These are phyloP conservation scores for Megastigmus dorsalis DNA, from an alignment of 2,888 invertebrate species.

Conservation along the genomic window DNA sequence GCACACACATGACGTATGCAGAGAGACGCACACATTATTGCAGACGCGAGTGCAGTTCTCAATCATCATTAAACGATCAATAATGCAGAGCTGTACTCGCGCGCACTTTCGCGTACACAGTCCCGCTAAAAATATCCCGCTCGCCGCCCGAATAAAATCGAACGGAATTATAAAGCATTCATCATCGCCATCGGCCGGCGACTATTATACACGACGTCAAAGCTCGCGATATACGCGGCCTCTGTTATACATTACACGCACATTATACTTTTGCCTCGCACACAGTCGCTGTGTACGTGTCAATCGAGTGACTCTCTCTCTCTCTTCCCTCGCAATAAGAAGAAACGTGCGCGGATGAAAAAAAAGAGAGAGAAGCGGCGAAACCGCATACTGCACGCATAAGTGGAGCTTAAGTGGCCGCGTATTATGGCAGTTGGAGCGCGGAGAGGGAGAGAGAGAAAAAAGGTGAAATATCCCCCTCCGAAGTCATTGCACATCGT, in stretches of 20 bases:
- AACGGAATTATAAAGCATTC: neutral
- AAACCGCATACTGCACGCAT: neutral
- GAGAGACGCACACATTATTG: too few relatives aligned
- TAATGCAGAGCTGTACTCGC: too few relatives aligned
- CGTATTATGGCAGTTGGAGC: too few relatives aligned
- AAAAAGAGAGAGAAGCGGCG: too few relatives aligned
- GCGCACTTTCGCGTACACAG: neutral
- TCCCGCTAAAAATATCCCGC: neutral
- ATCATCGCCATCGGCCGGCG: neutral
- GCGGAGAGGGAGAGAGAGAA: too few relatives aligned
- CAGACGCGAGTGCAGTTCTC: too few relatives aligned
- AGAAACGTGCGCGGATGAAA: too few relatives aligned
- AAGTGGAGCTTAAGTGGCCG: neutral
- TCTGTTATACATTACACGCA: neutral
- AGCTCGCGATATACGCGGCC: neutral
- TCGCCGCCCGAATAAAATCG: neutral
- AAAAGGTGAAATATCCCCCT: neutral
- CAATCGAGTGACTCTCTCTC: too few relatives aligned
- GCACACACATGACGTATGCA: too few relatives aligned
- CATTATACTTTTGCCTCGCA: too few relatives aligned
- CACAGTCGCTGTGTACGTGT: too few relatives aligned
- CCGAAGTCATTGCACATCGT: neutral
- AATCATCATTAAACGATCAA: slow-evolving; percentile 13
- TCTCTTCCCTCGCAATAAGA: too few relatives aligned
- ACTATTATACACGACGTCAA: neutral